These are phyloP conservation scores for Psittacula echo DNA, from an alignment of 2,797 vertebrate species.

Conservation along the genomic window DNA sequence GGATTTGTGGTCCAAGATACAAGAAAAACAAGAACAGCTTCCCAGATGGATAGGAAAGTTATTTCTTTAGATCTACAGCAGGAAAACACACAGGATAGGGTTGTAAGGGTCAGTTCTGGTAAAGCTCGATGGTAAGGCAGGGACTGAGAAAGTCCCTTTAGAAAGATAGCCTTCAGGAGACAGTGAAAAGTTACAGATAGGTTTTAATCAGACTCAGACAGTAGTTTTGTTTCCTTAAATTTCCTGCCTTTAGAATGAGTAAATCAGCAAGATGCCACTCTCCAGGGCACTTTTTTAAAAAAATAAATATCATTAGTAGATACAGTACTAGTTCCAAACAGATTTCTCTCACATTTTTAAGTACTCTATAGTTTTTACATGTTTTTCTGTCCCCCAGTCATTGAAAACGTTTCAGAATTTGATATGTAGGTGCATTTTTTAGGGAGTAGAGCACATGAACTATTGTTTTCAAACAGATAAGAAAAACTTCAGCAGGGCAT, in stretches of 20 bases:
- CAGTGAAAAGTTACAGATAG: not conserved
- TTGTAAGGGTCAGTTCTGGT: not conserved
- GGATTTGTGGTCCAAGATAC: not conserved
- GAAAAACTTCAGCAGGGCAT: not conserved
- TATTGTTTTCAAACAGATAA: not conserved
- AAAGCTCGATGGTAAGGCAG: rapidly evolving
- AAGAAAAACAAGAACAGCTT: not conserved
- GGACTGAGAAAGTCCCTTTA: not conserved
- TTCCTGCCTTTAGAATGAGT: not conserved
- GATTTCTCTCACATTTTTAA: not conserved
- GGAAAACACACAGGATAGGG: not conserved
- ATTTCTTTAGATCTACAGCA: not conserved
- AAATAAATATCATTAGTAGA: not conserved
- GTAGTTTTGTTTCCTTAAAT: not conserved
- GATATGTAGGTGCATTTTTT: not conserved
- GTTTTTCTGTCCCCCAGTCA: not conserved
- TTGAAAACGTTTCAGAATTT: not conserved
- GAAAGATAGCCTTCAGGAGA: not conserved
- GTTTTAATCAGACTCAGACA: not conserved
- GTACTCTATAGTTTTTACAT: not conserved
- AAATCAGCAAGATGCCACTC: not conserved
- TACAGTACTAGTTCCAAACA: not conserved
- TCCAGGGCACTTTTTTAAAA: not conserved
- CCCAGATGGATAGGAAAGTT: not conserved
- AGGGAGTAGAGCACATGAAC: not conserved